Conservation (phyloP, 2,797 vertebrate species). For the Carapus acus region DNA sequence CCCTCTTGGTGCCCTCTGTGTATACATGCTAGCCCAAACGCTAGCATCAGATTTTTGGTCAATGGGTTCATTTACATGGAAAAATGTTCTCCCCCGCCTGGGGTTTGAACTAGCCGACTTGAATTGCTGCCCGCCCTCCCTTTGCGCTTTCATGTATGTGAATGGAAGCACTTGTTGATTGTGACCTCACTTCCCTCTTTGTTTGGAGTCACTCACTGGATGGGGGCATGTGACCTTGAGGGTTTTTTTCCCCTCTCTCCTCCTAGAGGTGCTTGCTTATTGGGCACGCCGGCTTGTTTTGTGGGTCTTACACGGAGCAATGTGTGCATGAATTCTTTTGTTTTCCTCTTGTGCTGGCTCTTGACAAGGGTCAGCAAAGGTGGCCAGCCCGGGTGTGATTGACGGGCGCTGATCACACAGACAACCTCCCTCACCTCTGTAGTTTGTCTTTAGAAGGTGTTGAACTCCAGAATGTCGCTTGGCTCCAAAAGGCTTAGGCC, state of each 20-base stretch:
- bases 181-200: slow-evolving; percentile 71
- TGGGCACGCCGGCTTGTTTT: slow-evolving; percentile 39
- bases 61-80: slow-evolving; percentile 70
- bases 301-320: slow-evolving; percentile 14
- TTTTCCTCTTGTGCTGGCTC: slow-evolving; percentile 31
- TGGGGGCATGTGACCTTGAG: slow-evolving; percentile 62
- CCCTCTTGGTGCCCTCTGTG: slow-evolving; percentile 61
- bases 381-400: slow-evolving; percentile 41
- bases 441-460: slow-evolving; percentile 35
- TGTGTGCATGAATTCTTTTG: slow-evolving; percentile 33
- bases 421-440: slow-evolving; percentile 54
- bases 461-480: slow-evolving; percentile 41
- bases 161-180: slow-evolving; percentile 70
- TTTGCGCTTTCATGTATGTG: slow-evolving; percentile 71
- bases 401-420: slow-evolving; percentile 40
- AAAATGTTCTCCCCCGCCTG: slow-evolving; percentile 64
- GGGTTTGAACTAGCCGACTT: slow-evolving; percentile 68
- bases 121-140: slow-evolving; percentile 61
- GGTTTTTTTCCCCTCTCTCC: slow-evolving; percentile 33
- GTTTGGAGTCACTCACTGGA: slow-evolving; percentile 66
- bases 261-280: slow-evolving; percentile 38
- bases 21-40: slow-evolving; percentile 63
- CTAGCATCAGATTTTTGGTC: slow-evolving; percentile 60
- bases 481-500: slow-evolving; percentile 53
- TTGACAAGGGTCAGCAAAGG: slow-evolving; percentile 54